phyloP scores from a whole-genome alignment of 2,797 vertebrate genomes.

The Manis crassicaudata region DNA sequence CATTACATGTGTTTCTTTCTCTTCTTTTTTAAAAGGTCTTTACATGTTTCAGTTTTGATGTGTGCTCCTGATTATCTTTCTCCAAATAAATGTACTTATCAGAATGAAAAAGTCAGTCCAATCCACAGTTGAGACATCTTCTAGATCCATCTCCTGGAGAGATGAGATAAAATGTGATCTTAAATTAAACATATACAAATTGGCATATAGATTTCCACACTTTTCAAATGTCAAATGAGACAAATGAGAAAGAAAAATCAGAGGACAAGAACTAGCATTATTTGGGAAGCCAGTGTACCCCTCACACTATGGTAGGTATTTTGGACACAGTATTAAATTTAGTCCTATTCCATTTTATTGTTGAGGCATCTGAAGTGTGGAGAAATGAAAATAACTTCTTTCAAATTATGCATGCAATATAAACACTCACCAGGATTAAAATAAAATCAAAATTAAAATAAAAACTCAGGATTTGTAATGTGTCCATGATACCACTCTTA shows the following conservation, averaged over 20 bases:
- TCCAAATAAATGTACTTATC: constrained; percentile 60
- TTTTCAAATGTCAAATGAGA: background rate
- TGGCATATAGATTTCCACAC: background rate
- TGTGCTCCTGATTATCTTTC: constrained; percentile 22
- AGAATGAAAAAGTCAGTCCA: constrained; percentile 28
- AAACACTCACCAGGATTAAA: background rate
- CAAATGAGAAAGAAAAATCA: background rate
- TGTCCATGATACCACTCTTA: background rate
- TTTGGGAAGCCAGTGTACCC: background rate
- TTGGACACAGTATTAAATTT: background rate
- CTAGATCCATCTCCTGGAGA: background rate
- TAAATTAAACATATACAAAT: background rate
- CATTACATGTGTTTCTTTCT: background rate
- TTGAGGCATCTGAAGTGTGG: background rate
- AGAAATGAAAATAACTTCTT: background rate
- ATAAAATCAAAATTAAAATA: background rate
- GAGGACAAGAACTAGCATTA: background rate
- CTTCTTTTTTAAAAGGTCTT: constrained; percentile 31
- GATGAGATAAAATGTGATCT: background rate
- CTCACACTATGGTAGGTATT: background rate
- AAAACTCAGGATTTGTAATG: background rate
- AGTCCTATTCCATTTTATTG: background rate
- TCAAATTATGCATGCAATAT: background rate
- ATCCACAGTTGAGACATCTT: background rate
- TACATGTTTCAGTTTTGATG: constrained; percentile 35